Evolutionary conservation across 2,797 vertebrate genomes (phyloP).

Genomic region (Anas acuta): DNA sequence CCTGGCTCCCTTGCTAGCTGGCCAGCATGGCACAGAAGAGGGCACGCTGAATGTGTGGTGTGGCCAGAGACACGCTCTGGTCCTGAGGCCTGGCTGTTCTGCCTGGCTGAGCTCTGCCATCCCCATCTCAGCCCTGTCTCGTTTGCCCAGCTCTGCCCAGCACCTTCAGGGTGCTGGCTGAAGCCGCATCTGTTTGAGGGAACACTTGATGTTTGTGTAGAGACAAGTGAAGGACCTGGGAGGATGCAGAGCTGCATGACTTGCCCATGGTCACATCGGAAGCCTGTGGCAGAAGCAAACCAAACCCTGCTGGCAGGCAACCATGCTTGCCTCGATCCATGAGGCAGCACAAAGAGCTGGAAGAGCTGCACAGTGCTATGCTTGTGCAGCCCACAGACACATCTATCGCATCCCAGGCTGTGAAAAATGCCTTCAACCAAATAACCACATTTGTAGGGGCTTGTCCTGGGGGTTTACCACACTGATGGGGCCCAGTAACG

Average conservation of each 20-base stretch:
- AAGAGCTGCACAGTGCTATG: neutral
- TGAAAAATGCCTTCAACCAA: neutral
- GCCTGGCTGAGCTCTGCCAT: neutral
- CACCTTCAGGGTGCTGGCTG: neutral
- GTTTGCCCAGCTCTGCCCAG: neutral
- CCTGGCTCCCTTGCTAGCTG: too few species aligned
- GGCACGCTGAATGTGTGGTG: neutral
- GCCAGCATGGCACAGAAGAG: too few species aligned
- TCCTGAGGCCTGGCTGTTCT: neutral
- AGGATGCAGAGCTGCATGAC: neutral
- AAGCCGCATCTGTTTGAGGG: neutral
- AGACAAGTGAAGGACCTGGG: neutral
- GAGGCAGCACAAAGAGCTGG: neutral
- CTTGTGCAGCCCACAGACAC: neutral
- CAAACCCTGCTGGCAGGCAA: neutral
- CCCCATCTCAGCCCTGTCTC: neutral
- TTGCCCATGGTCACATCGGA: neutral
- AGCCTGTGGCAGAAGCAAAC: neutral
- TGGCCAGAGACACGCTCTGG: neutral
- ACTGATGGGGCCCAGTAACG: neutral
- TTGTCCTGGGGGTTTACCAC: neutral
- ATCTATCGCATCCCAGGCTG: neutral
- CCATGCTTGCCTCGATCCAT: fast-evolving
- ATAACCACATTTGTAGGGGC: neutral
- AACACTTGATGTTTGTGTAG: fast-evolving